phyloP scores from a whole-genome alignment of 2,888 invertebrate species.

The Callosobruchus maculatus region DNA sequence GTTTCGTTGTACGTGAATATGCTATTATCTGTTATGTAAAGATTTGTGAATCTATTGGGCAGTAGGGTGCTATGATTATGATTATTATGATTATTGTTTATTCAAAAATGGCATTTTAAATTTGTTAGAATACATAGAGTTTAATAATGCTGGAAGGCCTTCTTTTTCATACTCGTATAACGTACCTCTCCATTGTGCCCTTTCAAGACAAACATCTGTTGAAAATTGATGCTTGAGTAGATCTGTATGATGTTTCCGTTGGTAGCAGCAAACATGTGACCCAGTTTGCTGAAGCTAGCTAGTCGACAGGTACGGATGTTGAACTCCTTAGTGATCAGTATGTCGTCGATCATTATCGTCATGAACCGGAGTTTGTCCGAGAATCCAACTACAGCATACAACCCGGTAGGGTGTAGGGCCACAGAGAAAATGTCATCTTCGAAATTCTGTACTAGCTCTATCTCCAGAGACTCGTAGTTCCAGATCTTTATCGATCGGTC shows the following conservation, averaged over 20 bases:
- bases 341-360: constrained; percentile 84
- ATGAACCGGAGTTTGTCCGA: constrained; percentile 86
- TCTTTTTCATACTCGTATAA: neutral
- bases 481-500: constrained; percentile 87
- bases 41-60: no score
- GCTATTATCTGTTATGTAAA: no score
- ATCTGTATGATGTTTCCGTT: constrained; percentile 82
- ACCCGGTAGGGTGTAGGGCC: constrained; percentile 69
- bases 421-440: constrained; percentile 78
- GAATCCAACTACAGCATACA: constrained; percentile 86
- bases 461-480: constrained; percentile 82
- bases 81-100: no score
- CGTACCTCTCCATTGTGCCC: constrained; percentile 73
- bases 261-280: constrained; percentile 87
- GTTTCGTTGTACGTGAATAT: no score
- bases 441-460: constrained; percentile 65
- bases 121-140: no score
- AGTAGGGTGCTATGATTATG: no score
- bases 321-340: constrained; percentile 63
- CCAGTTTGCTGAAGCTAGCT: constrained; percentile 78
- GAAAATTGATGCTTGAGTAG: constrained; percentile 78
- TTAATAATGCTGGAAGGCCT: no score
- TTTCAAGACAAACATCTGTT: constrained; percentile 69
- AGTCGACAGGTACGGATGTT: constrained; percentile 61
- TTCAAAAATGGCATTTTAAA: no score